Evolutionary conservation across 2,113 vertebrate genomes (phyloP).

Genomic region (Plecotus auritus): DNA sequence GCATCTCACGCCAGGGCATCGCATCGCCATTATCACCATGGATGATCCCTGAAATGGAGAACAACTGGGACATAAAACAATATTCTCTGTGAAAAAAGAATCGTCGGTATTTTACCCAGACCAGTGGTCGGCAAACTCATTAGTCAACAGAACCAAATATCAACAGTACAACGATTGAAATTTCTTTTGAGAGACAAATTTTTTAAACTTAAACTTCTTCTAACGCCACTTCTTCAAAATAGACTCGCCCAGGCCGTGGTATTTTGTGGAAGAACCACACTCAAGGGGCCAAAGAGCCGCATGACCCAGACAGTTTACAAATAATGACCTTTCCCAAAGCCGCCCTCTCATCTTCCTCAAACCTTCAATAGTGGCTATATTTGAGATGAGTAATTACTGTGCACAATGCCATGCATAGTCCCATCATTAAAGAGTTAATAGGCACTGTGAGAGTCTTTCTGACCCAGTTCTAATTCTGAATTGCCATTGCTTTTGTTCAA

Average conservation of each 20-base stretch:
- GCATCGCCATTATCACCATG: constrained; percentile 43
- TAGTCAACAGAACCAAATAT: no score
- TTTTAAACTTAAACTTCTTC: no score
- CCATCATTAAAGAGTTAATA: neutral
- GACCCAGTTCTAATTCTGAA: neutral
- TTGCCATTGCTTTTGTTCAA: neutral
- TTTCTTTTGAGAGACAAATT: no score
- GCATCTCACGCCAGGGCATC: neutral
- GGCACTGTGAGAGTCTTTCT: neutral
- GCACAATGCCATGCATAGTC: neutral
- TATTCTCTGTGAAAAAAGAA: constrained; percentile 34
- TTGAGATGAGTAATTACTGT: neutral
- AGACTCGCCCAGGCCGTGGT: no score
- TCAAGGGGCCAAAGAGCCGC: no score
- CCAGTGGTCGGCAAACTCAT: no score
- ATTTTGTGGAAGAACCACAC: no score
- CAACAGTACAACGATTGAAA: no score
- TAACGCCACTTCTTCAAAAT: no score
- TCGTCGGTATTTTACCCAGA: neutral
- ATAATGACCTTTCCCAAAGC: neutral
- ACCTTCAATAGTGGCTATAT: neutral
- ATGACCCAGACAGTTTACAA: neutral
- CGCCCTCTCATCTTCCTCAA: neutral
- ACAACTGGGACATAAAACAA: neutral
- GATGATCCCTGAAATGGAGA: constrained; percentile 29